Evolutionary conservation across 1,140 invertebrate species (phyloP), one percentile per base, ranked within the genome.

Genomic region (Psilanteris sp.): DNA sequence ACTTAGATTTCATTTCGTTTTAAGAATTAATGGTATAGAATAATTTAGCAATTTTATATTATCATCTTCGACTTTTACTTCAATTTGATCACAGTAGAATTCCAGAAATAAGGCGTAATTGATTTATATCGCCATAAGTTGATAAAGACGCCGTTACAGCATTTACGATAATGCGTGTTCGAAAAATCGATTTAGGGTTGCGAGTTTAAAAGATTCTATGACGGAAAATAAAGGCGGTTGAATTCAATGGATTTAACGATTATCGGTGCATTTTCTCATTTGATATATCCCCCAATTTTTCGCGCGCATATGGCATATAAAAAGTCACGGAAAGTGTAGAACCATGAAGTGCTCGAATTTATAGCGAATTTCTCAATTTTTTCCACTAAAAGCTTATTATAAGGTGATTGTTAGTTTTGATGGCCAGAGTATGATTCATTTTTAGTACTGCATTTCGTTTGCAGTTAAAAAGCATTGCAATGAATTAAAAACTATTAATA

Each of bases 161-260:
- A 59, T 50, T 57, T 59, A 68, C 52, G 64, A 68, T 68, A 57
- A 68, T 68, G 43, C 34, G 26, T 48, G 22, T 37, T 46, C n/a
- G 32, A 1, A 72, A 62, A 62, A 62, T 72, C 67, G 67, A 72
- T 72, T 9, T 37, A 32, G 48, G 54, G 54, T 44, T 26, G 20
- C 36, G 36, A 54, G 67, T 71, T 71, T 62, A 55, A 62, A 55
- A 73, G 59, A 73, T 73, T 64, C 43, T 57, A 64, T 29, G 54
- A 39, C 24, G 22, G 43, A 64, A 73, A 64, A 41, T 43, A 29
- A 32, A 62, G 37, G 43, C 26, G 2, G 57, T 15, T 27, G 29
- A 31, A 43, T 72, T 39, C 16, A 57, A 72, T 57, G 41, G 32
- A 72, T 72, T 64, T 72, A 72, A 72, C 57, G 68, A 72, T 72